Evolutionary conservation across 1,140 invertebrate species (phyloP), one percentile per base, ranked within the genome.

Genomic region (Drosophila triauraria): DNA sequence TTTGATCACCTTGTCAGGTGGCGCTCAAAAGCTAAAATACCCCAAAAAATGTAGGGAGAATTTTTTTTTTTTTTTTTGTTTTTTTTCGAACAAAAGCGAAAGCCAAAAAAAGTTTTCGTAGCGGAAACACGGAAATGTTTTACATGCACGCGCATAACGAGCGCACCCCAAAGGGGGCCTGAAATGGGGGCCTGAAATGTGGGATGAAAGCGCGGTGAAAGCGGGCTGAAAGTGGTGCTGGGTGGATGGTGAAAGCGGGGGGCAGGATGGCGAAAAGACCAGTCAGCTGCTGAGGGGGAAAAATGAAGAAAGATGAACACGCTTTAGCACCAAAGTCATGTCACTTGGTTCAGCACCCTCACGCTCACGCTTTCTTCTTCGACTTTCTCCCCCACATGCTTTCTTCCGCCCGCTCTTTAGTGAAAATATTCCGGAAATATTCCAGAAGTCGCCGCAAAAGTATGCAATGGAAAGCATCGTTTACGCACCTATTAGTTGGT

Each of bases 81-180:
- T 38, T 61, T 50, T 48, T 71, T 53, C 56, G 53, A 71, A 67
- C 60, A 79, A 79, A 75, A 75, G 74, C 80, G 69, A 86, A 87
- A 87, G 80, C 83, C 77, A 88, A 84, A 78, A 74, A 86, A 87
- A 71, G 50, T 80, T 86, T 82, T 79, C 82, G 83, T 75, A 88
- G 83, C 84, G 83, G 83, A 87, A 87, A 87, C 70, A 87, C 84
- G 83, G 83, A 88, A 87, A 87, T 87, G 83, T 87, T 87, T 84
- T 87, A 87, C 83, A 87, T 87, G 83, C 83, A 87, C 68, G 77
- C 83, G 64, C 65, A 67, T 78, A 50, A 67, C 64, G 50, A 60
- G 42, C 70, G 17, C 43, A 25, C n/a, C 44, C 25, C 43, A 38
- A 38, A 56, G 20, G 47, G 20, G 23, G 44, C 32, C 32, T 54